Percentiles rank a stretch among this genome's conserved stretches.
These are phyloP conservation scores for Heliocidaris tuberculata DNA, from an alignment of 35 echinoderm and acorn worm species.

Conservation along the genomic window DNA sequence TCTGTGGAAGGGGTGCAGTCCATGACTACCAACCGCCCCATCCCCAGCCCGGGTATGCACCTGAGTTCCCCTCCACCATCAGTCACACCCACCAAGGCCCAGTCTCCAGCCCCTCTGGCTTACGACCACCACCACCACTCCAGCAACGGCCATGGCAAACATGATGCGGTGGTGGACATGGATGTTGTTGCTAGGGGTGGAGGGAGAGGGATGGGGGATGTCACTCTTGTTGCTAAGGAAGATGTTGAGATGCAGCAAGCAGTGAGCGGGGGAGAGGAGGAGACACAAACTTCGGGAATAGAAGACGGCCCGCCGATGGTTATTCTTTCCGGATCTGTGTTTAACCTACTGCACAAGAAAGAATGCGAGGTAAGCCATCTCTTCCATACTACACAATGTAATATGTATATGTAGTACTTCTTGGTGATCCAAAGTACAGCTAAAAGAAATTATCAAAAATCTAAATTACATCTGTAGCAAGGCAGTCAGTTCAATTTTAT, in stretches of 20 bases:
- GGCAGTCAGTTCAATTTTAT: too few species aligned
- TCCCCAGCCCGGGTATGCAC: conserved; percentile 48
- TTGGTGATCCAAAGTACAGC: too few species aligned
- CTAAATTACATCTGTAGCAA: too few species aligned
- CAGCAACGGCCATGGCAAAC: background rate
- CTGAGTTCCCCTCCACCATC: conserved; percentile 46
- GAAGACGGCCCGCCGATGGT: conserved; percentile 39
- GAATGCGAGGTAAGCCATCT: background rate
- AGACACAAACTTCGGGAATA: background rate
- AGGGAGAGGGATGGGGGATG: background rate
- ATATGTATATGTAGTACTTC: too few species aligned
- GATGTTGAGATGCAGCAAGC: conserved; percentile 32
- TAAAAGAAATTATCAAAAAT: too few species aligned
- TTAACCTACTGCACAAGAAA: conserved; percentile 20
- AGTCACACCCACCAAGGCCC: conserved; percentile 33
- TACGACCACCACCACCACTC: conserved; percentile 7
- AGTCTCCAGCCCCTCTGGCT: background rate
- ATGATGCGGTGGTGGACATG: conserved; percentile 16
- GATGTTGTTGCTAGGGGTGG: background rate
- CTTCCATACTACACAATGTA: too few species aligned
- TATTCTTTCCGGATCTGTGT: conserved; percentile 50
- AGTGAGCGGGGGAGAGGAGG: conserved; percentile 16
- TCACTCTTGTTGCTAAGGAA: background rate
- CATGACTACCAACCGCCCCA: conserved; percentile 8
- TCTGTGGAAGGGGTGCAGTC: background rate